These are phyloP conservation scores for Mus spicilegus DNA, from an alignment of 2,113 vertebrate species.

Conservation along the genomic window DNA sequence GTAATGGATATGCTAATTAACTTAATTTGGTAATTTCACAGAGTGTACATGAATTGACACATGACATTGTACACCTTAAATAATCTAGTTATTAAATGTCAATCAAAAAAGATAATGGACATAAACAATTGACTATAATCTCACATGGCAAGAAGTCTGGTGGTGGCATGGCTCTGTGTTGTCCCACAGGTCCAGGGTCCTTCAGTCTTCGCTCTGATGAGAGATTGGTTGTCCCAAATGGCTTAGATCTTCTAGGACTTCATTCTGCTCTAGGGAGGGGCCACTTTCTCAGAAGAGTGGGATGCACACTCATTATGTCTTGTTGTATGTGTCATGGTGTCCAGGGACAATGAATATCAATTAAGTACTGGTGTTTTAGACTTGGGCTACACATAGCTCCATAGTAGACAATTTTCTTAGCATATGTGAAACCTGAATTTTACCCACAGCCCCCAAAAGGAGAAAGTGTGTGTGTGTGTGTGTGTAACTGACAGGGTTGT, in stretches of 20 bases:
- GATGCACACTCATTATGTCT: neutral
- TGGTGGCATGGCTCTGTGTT: fast-evolving
- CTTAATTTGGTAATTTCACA: neutral
- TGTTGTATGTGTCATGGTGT: neutral
- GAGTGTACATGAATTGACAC: neutral
- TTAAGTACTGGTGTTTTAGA: neutral
- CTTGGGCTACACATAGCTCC: neutral
- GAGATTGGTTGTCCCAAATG: neutral
- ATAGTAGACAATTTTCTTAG: neutral
- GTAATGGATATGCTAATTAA: neutral
- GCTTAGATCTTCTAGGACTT: neutral
- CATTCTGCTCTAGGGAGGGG: neutral
- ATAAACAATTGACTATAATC: neutral
- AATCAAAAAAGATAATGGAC: neutral
- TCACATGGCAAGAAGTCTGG: neutral
- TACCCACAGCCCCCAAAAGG: neutral
- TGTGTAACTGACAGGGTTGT: neutral
- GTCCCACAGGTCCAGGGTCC: neutral
- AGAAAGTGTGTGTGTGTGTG: neutral
- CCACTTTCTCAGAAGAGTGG: neutral
- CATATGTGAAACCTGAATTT: neutral
- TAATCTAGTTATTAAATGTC: neutral
- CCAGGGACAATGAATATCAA: neutral
- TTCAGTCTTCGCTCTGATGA: neutral
- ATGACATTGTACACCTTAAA: neutral